Evolutionary conservation across 2,888 invertebrate genomes (phyloP), one percentile per base, ranked within the genome.

Genomic region (Caenorhabditis doughertyi): DNA sequence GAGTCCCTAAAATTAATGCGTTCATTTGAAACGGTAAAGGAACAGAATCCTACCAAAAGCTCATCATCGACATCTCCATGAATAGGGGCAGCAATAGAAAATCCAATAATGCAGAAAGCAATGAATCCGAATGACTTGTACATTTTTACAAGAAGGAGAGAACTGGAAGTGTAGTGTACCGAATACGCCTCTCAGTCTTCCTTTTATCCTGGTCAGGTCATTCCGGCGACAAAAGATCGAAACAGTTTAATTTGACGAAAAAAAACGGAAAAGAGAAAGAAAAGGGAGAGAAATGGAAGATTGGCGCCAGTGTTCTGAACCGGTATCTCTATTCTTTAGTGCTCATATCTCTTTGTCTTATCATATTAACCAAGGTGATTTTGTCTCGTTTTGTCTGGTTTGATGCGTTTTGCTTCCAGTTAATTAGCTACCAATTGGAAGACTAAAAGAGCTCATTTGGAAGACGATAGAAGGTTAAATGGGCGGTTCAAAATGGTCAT

Each of bases 1-100:
- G 8, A 84, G 79, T 5, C 86, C 86, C 85, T 85, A 25, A 27
- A 73, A 64, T 18, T 8, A 23, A 18, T 39, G n/a, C n/a, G 62
- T 5, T 18, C 1, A 23, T 25, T 39, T 13, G n/a, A 62, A 51
- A 51, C 32, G 3, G 39, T n/a, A 9, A 9, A 29, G 23, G 23
- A 27, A 29, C 2, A 13, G 29, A 47, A 27, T 42, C 73, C 18
- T 13, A 79, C 71, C 51, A 81, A 21, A 44, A 62, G 18, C 35
- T 74, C 82, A 53, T 82, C 76, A 27, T 74, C 82, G 13, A 32
- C 53, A 32, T 56, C 71, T 65, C 72, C 77, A 13, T 62, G 77
- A 32, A 77, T 55, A 35, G 82, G 76, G 29, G 77, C 72, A 39
- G 68, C 60, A 7, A 68, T 7, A 23, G 56, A 58, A 32, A 11